phyloP scores from a whole-genome alignment of 2,113 vertebrate species.

The Phycodurus eques region DNA sequence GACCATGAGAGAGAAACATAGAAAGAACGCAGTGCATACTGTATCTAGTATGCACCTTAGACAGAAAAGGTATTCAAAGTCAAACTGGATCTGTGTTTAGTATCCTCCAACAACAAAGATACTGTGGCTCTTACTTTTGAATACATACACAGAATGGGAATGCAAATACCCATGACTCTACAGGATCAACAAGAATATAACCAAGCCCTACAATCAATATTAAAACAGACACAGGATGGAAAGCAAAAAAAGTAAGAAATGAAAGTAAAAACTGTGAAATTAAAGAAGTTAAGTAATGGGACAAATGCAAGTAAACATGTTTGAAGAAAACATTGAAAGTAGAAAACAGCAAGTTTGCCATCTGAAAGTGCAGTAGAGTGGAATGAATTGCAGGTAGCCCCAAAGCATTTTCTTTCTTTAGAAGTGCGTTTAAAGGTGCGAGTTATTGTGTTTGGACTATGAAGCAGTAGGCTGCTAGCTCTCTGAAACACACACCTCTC shows the following conservation, averaged over 20 bases:
- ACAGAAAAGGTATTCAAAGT: conserved; percentile 67
- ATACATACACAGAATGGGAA: conserved; percentile 62
- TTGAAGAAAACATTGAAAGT: conserved; percentile 44
- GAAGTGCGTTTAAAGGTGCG: not conserved
- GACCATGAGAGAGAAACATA: conserved; percentile 22
- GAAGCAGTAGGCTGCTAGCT: conserved; percentile 36
- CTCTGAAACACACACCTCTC: conserved; percentile 41
- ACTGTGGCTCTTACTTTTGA: conserved; percentile 53
- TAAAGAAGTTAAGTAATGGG: conserved; percentile 32
- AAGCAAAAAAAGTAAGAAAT: conserved; percentile 12
- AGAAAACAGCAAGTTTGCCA: conserved; percentile 47
- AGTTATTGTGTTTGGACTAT: not conserved
- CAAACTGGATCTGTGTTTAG: conserved; percentile 61
- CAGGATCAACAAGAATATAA: conserved; percentile 46
- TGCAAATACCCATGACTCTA: conserved; percentile 55
- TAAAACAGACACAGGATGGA: conserved; percentile 27
- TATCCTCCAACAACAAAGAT: conserved; percentile 51
- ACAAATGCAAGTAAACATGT: conserved; percentile 55
- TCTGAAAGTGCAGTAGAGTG: conserved; percentile 71
- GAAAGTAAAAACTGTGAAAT: conserved; percentile 7
- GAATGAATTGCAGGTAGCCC: conserved; percentile 49
- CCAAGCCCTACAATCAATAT: conserved; percentile 25
- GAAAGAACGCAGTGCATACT: conserved; percentile 46
- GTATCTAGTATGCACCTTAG: conserved; percentile 46
- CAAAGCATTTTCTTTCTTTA: not conserved